Evolutionary conservation across 2,888 invertebrate genomes (phyloP), one percentile per base, ranked within the genome.

Genomic region (Drosophila atroscutellata): DNA sequence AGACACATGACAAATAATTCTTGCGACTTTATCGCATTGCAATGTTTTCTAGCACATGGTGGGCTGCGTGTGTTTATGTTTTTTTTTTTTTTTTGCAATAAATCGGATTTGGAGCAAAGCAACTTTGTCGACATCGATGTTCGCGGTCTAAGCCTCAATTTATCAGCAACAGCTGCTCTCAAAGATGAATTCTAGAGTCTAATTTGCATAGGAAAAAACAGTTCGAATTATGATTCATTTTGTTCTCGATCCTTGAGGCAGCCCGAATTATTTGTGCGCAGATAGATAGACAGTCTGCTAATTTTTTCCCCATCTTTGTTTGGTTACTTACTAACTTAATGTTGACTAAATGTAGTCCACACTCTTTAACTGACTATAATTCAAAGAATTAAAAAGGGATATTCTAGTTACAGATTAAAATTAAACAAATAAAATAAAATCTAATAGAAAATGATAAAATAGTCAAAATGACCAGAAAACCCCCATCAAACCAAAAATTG

Each of bases 11-110:
- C 70, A 70, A 60, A 71, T 60, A 64, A 57, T 64, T 61, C 8
- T 55, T 62, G 57, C 36, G 39, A 71, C 65, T 75, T 75, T 70
- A 75, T 70, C 70, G 51, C 52, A 32, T 26, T 7, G 47, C 20
- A 45, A 36, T 60, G 55, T 28, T 55, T 37, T 55, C 39, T 20
- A 32, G 15, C 13, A 39, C n/a, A 13, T 42, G 39, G 30, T 32
- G 11, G 45, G 47, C 18, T 64, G 26, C 36, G 1, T 52, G 7
- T 52, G 54, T 26, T 18, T 54, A n/a, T 26, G 11, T 54, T 24
- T 32, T 51, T 13, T 7, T 55, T 26, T 24, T 24, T 26, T 26
- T n/a, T 8, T 39, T 9, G 26, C 49, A 49, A 24, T 49, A 49
- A 18, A 49, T 49, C 26, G 18, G 49, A 18, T 11, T 15, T 49